Conservation (phyloP, 2,113 vertebrate species). For the Mastomys coucha region DNA sequence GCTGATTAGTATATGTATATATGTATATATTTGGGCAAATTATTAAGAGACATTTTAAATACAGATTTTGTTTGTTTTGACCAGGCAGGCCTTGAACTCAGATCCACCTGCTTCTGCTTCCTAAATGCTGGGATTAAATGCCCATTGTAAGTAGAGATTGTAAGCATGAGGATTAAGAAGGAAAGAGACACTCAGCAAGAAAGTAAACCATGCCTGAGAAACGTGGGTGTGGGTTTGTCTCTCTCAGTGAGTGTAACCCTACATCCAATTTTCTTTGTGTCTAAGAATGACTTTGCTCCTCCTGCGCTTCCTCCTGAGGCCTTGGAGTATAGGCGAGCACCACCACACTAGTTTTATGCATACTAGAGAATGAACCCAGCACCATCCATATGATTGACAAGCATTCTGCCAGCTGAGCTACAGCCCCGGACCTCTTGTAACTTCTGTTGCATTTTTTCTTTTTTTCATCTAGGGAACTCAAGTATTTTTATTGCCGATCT, state of each 20-base stretch:
- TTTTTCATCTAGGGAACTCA: conserved; percentile 69
- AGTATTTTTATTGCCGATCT: conserved; percentile 32
- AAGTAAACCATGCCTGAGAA: not conserved
- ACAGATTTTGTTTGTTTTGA: not conserved
- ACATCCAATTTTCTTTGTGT: not conserved
- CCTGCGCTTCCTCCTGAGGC: not conserved
- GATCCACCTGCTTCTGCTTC: not conserved
- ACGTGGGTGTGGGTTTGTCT: not conserved
- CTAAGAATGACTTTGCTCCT: not conserved
- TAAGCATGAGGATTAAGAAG: not conserved
- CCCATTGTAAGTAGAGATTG: not conserved
- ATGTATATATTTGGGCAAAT: not conserved
- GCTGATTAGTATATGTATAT: not conserved
- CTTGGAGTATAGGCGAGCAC: not conserved
- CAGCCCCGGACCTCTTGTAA: not conserved
- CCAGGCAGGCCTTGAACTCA: not conserved
- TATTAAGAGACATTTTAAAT: not conserved
- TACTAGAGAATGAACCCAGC: not conserved
- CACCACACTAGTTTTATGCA: not conserved
- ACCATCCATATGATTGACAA: not conserved
- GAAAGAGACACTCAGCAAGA: not conserved
- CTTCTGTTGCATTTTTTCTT: not conserved
- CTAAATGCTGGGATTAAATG: too few relatives aligned
- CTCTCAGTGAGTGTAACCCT: not conserved
- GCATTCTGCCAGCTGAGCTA: not conserved